Conservation (phyloP, 2,113 vertebrate species). For the Xiphophorus hellerii region DNA sequence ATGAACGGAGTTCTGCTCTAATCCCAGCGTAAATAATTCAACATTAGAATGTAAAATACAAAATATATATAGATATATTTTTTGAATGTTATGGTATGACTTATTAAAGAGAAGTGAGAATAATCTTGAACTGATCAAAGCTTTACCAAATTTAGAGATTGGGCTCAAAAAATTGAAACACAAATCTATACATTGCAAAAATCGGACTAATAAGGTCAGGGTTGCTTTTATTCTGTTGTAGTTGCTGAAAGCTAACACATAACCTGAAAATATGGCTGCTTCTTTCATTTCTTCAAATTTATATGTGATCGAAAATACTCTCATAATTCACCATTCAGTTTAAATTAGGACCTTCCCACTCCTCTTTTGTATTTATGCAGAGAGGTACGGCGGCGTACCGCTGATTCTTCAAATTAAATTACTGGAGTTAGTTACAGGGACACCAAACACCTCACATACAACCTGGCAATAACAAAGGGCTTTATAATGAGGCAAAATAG, state of each 20-base stretch:
- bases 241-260: conserved; percentile 37
- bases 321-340: conserved; percentile 37
- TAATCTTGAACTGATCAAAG: too few relatives aligned
- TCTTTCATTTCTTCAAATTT: conserved; percentile 1
- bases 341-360: conserved; percentile 20
- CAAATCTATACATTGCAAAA: conserved; percentile 53
- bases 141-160: not conserved
- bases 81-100: too few relatives aligned
- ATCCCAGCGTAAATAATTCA: too few relatives aligned
- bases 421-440: conserved; percentile 68
- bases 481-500: conserved; percentile 76
- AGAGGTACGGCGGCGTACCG: conserved; percentile 10
- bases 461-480: conserved; percentile 65
- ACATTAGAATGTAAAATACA: too few relatives aligned
- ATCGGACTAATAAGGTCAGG: conserved; percentile 30
- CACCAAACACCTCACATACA: conserved; percentile 66
- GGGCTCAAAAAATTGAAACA: conserved; percentile 17
- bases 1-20: too few relatives aligned
- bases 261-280: not conserved
- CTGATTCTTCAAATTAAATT: conserved; percentile 69
- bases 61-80: too few relatives aligned
- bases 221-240: conserved; percentile 27
- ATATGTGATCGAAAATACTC: conserved; percentile 7
- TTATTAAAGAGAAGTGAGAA: too few relatives aligned
- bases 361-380: conserved; percentile 41